Evolutionary conservation across 2,888 invertebrate species (phyloP).

Genomic region (Plutella xylostella): DNA sequence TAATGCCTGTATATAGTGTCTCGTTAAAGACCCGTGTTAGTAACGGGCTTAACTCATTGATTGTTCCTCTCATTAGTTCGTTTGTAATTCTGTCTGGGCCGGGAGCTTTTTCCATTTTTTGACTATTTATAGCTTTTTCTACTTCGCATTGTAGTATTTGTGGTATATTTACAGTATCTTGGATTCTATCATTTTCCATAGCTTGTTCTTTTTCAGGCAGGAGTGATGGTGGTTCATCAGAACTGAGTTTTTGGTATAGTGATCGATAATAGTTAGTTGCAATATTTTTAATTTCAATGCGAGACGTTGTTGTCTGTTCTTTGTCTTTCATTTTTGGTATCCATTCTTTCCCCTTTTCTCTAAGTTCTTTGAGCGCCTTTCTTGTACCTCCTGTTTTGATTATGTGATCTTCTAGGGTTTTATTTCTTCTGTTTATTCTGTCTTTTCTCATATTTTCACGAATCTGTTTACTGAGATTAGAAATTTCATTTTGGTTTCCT

Average conservation of each 20-base stretch:
- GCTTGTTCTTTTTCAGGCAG: too few species aligned
- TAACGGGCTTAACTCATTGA: conserved; percentile 15
- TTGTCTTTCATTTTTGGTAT: background rate
- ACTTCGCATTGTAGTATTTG: background rate
- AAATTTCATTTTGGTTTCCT: background rate
- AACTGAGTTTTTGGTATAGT: background rate
- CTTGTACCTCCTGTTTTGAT: background rate
- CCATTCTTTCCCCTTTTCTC: background rate
- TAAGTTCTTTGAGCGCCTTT: background rate
- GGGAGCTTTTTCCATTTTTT: background rate
- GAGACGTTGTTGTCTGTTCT: background rate
- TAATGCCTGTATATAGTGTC: conserved; percentile 9
- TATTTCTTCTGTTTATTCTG: background rate
- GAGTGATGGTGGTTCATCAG: too few species aligned
- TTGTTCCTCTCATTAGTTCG: conserved; percentile 16
- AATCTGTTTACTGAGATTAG: background rate
- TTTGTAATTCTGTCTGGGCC: conserved; percentile 19
- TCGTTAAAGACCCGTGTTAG: conserved; percentile 18
- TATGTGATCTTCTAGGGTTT: background rate
- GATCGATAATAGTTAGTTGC: background rate
- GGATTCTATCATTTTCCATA: background rate
- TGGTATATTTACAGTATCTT: background rate
- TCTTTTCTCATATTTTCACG: background rate
- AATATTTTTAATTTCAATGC: background rate
- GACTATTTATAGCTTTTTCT: background rate